Evolutionary conservation across 2,113 vertebrate species (phyloP), one percentile per base, ranked within the genome.

Genomic region (Chloebia gouldiae): DNA sequence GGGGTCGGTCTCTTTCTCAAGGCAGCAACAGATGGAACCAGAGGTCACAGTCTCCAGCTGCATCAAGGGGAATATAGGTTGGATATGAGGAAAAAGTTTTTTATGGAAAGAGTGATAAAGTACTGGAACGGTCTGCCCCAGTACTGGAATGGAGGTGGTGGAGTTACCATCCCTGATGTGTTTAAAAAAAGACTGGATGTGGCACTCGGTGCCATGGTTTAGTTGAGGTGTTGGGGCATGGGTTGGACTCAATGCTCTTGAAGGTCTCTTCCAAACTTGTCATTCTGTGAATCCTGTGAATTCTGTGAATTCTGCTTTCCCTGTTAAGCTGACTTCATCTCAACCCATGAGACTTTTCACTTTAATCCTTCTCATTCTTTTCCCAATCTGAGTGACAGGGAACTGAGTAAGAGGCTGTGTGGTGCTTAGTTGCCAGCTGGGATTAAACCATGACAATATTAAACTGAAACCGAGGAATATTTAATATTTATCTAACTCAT

Each of bases 311-410:
- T 60, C 35, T 37, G 27, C 31, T 61, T 68, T 86, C 20, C 9
- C 5, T 86, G 13, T 24, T 47, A 21, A 61, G 7, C 11, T 25
- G 35, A 42, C 13, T 75, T 37, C 18, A 30, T 42, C 53, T 61
- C 42, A 81, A 61, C 11, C 11, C 54, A 37, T 12, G 33, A 24
- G 11, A 54, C 25, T 73, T 54, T 60, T 73, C 9, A 18, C 19
- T 75, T 75, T 75, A 20, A 49, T 5, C 47, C 9, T 54, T 54
- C 25, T 15, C 6, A 28, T 54, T 72, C 23, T 49, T 18, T 66
- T 31, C 31, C 35, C 27, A 51, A 7, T 30, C 22, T 51, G 27
- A 65, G 7, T 13, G 5, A 25, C 0, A 0, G 33, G 11, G 13
- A 78, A 21, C 22, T 45, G 77, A 79, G 20, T 7, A 22, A 30